phyloP scores from a whole-genome alignment of 2,797 vertebrate genomes.

The Lepilemur ruficaudatus region DNA sequence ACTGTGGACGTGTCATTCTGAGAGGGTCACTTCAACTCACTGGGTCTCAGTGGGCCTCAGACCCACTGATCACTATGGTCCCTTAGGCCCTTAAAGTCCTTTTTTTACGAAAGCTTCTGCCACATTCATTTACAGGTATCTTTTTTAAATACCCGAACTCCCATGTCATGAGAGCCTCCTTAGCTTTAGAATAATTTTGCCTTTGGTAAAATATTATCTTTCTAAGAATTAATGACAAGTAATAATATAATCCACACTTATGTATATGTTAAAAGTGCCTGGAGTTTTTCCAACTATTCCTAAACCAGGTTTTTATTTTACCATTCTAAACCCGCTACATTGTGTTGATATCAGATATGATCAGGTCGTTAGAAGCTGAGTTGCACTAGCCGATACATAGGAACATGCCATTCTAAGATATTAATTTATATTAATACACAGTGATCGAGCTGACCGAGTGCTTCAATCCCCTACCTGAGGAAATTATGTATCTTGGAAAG shows the following conservation, averaged over 20 bases:
- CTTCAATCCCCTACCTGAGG: neutral
- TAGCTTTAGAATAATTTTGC: conserved; percentile 6
- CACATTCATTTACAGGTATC: neutral
- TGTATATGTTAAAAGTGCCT: neutral
- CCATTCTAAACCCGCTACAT: neutral
- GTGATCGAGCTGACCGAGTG: neutral
- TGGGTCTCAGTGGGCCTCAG: no score
- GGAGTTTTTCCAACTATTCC: neutral
- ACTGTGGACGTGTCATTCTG: neutral
- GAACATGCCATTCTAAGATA: neutral
- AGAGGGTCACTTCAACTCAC: neutral
- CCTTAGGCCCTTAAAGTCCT: neutral
- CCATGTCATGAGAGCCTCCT: neutral
- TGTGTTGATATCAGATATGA: neutral
- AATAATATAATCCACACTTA: neutral
- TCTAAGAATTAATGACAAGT: neutral
- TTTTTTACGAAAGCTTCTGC: neutral
- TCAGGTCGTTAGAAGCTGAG: neutral
- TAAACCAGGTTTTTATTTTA: neutral
- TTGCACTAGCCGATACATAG: neutral
- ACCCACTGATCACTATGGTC: neutral
- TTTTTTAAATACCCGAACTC: neutral
- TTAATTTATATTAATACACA: neutral
- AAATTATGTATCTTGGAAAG: neutral
- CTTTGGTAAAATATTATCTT: neutral